phyloP scores from a whole-genome alignment of 2,113 vertebrate species.

The Eurystomus gularis region DNA sequence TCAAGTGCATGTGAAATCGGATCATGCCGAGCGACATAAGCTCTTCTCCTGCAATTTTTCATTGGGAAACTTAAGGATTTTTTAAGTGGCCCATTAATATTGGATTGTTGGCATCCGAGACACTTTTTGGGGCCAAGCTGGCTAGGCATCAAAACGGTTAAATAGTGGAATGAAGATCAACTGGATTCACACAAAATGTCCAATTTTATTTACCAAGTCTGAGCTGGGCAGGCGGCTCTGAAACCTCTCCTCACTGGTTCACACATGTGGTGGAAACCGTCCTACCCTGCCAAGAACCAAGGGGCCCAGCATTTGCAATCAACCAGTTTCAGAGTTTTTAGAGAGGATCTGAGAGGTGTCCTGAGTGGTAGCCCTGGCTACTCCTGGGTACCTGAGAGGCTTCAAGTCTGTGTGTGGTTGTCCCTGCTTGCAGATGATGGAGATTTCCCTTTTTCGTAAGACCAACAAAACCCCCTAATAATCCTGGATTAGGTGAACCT shows the following conservation, averaged over 20 bases:
- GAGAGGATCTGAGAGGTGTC: not conserved
- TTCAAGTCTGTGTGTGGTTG: not conserved
- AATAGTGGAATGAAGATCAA: slow-evolving; percentile 23
- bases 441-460: not conserved
- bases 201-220: slow-evolving; percentile 5
- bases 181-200: not conserved
- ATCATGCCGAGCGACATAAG: not conserved
- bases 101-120: slow-evolving; percentile 44
- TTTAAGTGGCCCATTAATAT: slow-evolving; percentile 63
- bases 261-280: not conserved
- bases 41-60: slow-evolving; percentile 47
- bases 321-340: not conserved
- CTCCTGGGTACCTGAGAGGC: not conserved
- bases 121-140: slow-evolving; percentile 36
- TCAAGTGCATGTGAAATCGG: slow-evolving; percentile 10
- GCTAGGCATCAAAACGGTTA: slow-evolving; percentile 43
- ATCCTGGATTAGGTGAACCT: not conserved
- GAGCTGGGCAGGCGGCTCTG: not conserved
- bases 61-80: slow-evolving; percentile 21
- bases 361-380: not conserved
- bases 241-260: not conserved
- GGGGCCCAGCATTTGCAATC: not conserved
- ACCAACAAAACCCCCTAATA: not conserved
- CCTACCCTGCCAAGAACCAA: not conserved
- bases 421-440: not conserved